These are phyloP conservation scores for Psococerastis gibbosa DNA, from an alignment of 2,888 invertebrate species.

Conservation along the genomic window DNA sequence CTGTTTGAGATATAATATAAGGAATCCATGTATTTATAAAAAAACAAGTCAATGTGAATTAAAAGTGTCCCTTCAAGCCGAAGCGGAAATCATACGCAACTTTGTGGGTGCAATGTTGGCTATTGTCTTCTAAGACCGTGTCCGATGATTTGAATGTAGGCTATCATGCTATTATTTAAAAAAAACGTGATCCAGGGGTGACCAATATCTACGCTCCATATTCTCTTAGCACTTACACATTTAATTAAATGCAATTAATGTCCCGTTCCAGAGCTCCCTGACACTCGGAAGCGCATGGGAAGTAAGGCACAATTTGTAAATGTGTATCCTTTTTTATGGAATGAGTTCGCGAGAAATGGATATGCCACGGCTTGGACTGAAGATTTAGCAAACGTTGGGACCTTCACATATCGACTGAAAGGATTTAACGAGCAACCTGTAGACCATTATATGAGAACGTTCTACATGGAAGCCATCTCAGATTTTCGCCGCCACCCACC, in stretches of 20 bases:
- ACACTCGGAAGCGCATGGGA: conserved; percentile 49
- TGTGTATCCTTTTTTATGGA: conserved; percentile 72
- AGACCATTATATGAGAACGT: conserved; percentile 76
- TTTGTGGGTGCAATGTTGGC: no score
- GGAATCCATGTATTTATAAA: not conserved
- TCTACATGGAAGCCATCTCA: conserved; percentile 45
- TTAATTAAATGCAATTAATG: no score
- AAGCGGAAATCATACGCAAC: no score
- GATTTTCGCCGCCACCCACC: conserved; percentile 34
- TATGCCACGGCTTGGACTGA: conserved; percentile 33
- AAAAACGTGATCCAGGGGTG: no score
- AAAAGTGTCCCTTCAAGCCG: no score
- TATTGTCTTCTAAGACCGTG: no score
- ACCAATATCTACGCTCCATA: no score
- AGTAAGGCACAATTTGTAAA: conserved; percentile 45
- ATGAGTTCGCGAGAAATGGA: conserved; percentile 48
- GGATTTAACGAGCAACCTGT: conserved; percentile 57
- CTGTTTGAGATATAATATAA: not conserved
- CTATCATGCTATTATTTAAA: no score
- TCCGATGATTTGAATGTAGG: no score
- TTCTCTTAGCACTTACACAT: no score
- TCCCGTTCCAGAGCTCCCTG: conserved; percentile 60
- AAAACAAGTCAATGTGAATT: not conserved
- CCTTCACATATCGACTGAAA: conserved; percentile 75
- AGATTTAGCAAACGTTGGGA: conserved; percentile 65